Evolutionary conservation across 2,113 vertebrate genomes (phyloP).

Genomic region (Pterophyllum scalare): DNA sequence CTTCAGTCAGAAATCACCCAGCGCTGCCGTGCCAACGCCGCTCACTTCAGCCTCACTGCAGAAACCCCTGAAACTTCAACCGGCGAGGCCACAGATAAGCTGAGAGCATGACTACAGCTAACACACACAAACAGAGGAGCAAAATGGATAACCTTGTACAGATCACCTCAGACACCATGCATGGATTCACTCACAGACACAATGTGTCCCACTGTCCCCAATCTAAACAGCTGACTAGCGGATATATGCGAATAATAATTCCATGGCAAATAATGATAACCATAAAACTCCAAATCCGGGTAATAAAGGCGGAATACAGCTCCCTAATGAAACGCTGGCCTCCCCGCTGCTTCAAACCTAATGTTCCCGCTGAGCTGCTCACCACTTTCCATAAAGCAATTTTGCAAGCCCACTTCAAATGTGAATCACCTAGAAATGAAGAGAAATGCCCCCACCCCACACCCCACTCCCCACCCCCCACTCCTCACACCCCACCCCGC

Average conservation of each 20-base stretch:
- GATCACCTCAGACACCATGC: constrained; percentile 30
- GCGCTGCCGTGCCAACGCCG: constrained; percentile 65
- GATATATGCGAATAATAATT: constrained; percentile 73
- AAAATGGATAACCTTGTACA: constrained; percentile 24
- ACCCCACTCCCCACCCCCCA: not conserved
- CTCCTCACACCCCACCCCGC: not conserved
- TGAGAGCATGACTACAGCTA: not conserved
- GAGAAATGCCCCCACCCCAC: constrained; percentile 36
- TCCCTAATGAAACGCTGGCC: constrained; percentile 73
- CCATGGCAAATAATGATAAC: constrained; percentile 73
- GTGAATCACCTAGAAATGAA: constrained; percentile 76
- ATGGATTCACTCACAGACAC: constrained; percentile 36
- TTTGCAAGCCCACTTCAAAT: constrained; percentile 72
- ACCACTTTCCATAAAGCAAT: constrained; percentile 78
- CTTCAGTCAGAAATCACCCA: constrained; percentile 72
- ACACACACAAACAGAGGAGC: not conserved
- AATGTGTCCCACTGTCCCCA: constrained; percentile 36
- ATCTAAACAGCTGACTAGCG: constrained; percentile 65
- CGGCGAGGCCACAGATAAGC: not conserved
- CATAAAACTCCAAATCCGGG: constrained; percentile 76
- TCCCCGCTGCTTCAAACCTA: constrained; percentile 68
- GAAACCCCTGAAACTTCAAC: not conserved
- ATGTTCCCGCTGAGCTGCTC: constrained; percentile 67
- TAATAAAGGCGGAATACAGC: constrained; percentile 69
- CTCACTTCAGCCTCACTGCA: not conserved